Evolutionary conservation across 1,140 invertebrate genomes (phyloP).

Genomic region (Sycophaga agraensis): DNA sequence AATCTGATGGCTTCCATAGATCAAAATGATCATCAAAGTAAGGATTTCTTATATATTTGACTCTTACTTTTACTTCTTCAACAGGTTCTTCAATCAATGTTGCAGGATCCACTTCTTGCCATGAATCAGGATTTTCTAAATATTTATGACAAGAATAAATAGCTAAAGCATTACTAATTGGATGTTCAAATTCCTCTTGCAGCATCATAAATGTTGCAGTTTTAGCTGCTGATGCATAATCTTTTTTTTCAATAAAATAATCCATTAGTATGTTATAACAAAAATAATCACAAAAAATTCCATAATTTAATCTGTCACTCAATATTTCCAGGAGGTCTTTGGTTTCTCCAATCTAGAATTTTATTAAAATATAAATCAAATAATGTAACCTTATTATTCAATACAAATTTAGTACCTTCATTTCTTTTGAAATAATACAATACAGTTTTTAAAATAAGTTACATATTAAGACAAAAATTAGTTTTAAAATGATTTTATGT

Average conservation of each 20-base stretch:
- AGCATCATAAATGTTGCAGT: conserved; percentile 80
- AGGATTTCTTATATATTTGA: conserved; percentile 77
- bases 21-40: conserved; percentile 89
- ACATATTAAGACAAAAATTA: too few relatives aligned
- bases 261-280: conserved; percentile 82
- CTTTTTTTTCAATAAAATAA: conserved; percentile 69
- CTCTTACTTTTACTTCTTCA: conserved; percentile 76
- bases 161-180: conserved; percentile 69
- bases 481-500: neutral
- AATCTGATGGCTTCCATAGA: conserved; percentile 65
- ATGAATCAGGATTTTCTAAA: conserved; percentile 62
- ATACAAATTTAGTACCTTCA: too few relatives aligned
- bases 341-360: conserved; percentile 28
- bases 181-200: conserved; percentile 82
- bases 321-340: conserved; percentile 73
- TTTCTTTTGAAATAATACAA: too few relatives aligned
- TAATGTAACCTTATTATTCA: too few relatives aligned
- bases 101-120: conserved; percentile 54
- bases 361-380: too few relatives aligned
- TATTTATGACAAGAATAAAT: conserved; percentile 77
- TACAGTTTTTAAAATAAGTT: too few relatives aligned
- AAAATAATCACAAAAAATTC: conserved; percentile 83
- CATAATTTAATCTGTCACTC: conserved; percentile 82
- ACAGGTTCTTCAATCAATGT: conserved; percentile 45
- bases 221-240: conserved; percentile 73